These are phyloP conservation scores for Apoderus coryli DNA, from an alignment of 2,888 invertebrate species.

Conservation along the genomic window DNA sequence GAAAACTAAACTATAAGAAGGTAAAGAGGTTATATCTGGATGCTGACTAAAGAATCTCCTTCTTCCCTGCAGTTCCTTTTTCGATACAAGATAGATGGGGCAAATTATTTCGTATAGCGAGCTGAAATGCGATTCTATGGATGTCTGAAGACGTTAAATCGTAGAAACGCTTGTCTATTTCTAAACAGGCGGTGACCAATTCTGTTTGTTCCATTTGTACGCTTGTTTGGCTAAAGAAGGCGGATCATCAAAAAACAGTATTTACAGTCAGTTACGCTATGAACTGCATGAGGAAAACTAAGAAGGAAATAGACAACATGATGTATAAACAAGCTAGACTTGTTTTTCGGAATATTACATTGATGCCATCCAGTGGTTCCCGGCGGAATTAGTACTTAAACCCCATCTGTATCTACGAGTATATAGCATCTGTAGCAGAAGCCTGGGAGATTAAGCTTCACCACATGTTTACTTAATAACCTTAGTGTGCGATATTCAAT, in stretches of 20 bases:
- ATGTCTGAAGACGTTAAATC: slow-evolving; percentile 4
- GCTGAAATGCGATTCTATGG: slow-evolving; percentile 4
- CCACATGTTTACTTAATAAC: slow-evolving; percentile 1
- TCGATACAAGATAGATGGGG: slow-evolving; percentile 2
- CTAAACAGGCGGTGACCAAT: slow-evolving; percentile 1
- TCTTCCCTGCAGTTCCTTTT: slow-evolving; percentile 5
- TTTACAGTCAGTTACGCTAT: slow-evolving; percentile 1
- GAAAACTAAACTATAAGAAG: slow-evolving; percentile 2
- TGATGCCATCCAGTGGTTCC: slow-evolving; percentile 1
- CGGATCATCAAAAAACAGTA: not conserved
- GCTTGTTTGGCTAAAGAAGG: not conserved
- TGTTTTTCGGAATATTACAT: slow-evolving; percentile 1
- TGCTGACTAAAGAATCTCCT: slow-evolving; percentile 4
- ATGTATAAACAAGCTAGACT: slow-evolving; percentile 3
- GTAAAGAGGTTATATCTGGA: slow-evolving; percentile 3
- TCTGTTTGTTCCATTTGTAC: not conserved
- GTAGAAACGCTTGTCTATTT: slow-evolving; percentile 8
- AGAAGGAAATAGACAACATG: not conserved
- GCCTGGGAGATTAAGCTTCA: not conserved
- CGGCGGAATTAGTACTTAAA: slow-evolving; percentile 2
- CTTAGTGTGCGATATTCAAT: slow-evolving; percentile 3
- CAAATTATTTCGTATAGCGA: slow-evolving; percentile 5
- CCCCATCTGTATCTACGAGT: slow-evolving; percentile 1
- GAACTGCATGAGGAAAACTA: not conserved
- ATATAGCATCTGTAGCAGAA: no score